Base-by-base conservation (phyloP, 1,140 invertebrate genomes). In the Drosophila rhopaloa region DNA sequence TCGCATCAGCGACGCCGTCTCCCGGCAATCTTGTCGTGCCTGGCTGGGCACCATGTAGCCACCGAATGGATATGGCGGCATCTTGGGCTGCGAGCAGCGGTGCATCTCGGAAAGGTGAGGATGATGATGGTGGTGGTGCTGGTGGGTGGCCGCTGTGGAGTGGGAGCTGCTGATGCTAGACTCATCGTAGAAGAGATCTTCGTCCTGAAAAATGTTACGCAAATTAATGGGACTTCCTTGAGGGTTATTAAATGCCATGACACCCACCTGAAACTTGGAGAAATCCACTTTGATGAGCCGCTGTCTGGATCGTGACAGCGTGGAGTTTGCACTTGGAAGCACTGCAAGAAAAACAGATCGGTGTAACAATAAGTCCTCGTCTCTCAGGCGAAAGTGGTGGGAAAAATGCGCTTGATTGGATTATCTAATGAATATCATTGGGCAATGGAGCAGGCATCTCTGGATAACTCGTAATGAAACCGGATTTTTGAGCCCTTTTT, bases 231-330 rank as follows among this genome's bases (percentile, higher is more conserved):
- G 24, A 10, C 5, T 14, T 47, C 43, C 5, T 29, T n/a, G 4
- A 1, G 1, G 1, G 3, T 5, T 1, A 5, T 5, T 10, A 6
- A 1, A 10, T 41, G 3, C 1, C 13, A n/a, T 1, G 0, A 7
- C 16, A 92, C 84, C 67, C 78, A 95, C 94, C 93, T 94, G 93
- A 67, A 94, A 91, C 72, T 94, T 93, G 78, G 95, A 94, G 90
- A 95, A 95, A 93, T 95, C 95, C 53, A 95, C 95, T 93, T 95
- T 95, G 91, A 95, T 95, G 77, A 95, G 93, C 62, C 94, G 93
- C 76, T 94, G 86, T 44, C 90, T 76, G 48, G 91, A 90, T 56
- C 91, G 91, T 60, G 90, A 75, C 79, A 91, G 43, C 55, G 88
- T 76, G 66, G 90, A 63, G 57, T 84, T 79, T 54, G 90, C 63